Base-by-base conservation (phyloP, 2,888 invertebrate genomes). In the Kuschelorhynchus macadamiae region DNA sequence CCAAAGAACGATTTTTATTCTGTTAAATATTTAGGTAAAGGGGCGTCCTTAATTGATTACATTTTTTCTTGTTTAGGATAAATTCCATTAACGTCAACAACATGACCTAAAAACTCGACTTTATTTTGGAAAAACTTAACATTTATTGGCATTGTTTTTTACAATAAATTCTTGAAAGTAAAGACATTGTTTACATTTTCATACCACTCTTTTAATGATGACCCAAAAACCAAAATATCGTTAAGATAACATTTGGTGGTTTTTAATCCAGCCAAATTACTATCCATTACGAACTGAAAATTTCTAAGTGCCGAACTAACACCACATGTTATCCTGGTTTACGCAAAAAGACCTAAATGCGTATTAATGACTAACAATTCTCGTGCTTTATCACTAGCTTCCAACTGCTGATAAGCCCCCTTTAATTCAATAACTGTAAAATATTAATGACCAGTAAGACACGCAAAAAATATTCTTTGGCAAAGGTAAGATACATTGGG, bases 271-370 rank as follows among this genome's bases (percentile, higher is more conserved):
- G 16, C 14, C 25, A 71, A n/a, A 21, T 66, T 66, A n/a, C 17
- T 32, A 36, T 71, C 69, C 70, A 70, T 63, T n/a, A 66, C 14
- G 8, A 18, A 12, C 53, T 75, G 72, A 47, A 75, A 76, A 21
- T 7, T 36, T 36, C 36, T 11, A n/a, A 11, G 12, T n/a, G 36
- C 36, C 3, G 36, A 36, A 36, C 36, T 12, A 11, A 36, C n/a
- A n/a, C 36, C 36, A 36, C 11, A 11, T n/a, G 36, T 36, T 36
- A 36, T 7, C 11, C 36, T 36, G 3, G n/a, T 7, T 7, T 7
- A 36, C 11, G 36, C 36, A 11, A 7, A 36, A 36, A 36, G 36
- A 36, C 36, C 36, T 12, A 36, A 11, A 36, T 36, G 36, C 7
- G 7, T 25, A 36, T 36, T 36, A 11, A n/a, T 36, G 5, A 36